A percentile compares a stretch with the other conserved stretches of the same genome.
phyloP scores from a whole-genome alignment of 1,140 invertebrate genomes.

The Eurosta solidaginis region DNA sequence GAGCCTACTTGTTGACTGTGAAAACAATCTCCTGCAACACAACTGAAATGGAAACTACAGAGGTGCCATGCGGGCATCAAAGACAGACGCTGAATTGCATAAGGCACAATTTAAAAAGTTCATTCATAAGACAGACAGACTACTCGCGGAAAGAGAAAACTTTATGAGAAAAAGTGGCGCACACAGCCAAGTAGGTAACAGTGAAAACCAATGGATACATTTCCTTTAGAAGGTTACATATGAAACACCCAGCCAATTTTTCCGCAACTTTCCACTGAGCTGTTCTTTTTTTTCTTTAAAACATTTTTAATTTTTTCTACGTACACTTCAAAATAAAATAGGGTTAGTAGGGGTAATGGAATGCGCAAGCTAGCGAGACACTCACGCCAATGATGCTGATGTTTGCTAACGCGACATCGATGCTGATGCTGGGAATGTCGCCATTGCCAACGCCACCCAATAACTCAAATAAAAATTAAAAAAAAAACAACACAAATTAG shows the following conservation, averaged over 20 bases:
- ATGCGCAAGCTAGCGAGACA: slow-evolving; percentile 24
- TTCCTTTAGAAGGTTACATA: background rate
- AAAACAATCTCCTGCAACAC: too few relatives aligned
- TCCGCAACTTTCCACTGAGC: background rate
- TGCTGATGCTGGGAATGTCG: slow-evolving; percentile 9
- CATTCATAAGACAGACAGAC: background rate
- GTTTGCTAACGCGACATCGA: slow-evolving; percentile 17
- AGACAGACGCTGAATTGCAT: background rate
- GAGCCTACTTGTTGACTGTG: too few relatives aligned
- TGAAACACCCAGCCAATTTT: background rate
- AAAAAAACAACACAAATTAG: background rate
- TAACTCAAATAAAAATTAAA: background rate
- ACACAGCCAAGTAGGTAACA: background rate
- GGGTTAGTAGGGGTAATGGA: slow-evolving; percentile 31
- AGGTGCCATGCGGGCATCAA: background rate
- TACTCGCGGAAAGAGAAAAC: background rate
- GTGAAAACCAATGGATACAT: background rate
- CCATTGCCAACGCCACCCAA: slow-evolving; percentile 13
- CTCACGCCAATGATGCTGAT: background rate
- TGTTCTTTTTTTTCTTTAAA: background rate
- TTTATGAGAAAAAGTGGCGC: background rate
- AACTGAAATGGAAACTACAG: background rate
- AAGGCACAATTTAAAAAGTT: slow-evolving; percentile 23
- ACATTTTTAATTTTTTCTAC: background rate
- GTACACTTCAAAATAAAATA: background rate